Evolutionary conservation across 2,888 invertebrate species (phyloP), one percentile per base, ranked within the genome.

Genomic region (Chrysolina americana): DNA sequence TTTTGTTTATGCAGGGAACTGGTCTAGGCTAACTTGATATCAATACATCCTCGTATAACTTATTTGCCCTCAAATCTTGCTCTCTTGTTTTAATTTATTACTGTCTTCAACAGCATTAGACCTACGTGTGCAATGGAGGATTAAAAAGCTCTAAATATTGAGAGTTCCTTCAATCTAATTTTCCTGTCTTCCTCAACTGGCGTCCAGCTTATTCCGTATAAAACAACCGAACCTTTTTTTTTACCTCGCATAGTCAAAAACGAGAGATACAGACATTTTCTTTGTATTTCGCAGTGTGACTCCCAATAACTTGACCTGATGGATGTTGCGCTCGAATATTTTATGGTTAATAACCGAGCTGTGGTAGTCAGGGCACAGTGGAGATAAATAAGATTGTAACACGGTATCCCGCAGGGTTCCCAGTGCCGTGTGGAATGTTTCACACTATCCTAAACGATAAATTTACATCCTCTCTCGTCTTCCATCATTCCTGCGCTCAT

Each of bases 301-400:
- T 78, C 79, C 81, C 80, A 82, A 81, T 82, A 81, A 71, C 71
- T 77, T 71, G 74, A 63, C 71, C 79, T 83, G 84, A 84, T 82
- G 81, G 82, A 85, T 83, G 82, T 76, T 75, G 79, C 75, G 79
- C 74, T 76, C 81, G 83, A 83, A 84, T 83, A 83, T 84, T 83
- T 84, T 81, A 86, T 84, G 83, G 83, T 83, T 83, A 84, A 83
- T 83, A 83, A 84, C 81, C 83, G 81, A 84, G 81, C 84, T 83
- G 84, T 85, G 82, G 86, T 86, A 85, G 85, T 85, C 83, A 82
- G 81, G 79, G 72, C 71, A 64, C 81, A 81, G 81, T 81, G 80
- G 82, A 85, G 84, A 86, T 85, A 86, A 86, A 86, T 85, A 86
- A 85, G 86, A 86, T 86, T 86, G 86, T 86, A 84, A 87, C 86